Base-by-base conservation (phyloP, 2,113 vertebrate genomes). In the Mohoua ochrocephala region DNA sequence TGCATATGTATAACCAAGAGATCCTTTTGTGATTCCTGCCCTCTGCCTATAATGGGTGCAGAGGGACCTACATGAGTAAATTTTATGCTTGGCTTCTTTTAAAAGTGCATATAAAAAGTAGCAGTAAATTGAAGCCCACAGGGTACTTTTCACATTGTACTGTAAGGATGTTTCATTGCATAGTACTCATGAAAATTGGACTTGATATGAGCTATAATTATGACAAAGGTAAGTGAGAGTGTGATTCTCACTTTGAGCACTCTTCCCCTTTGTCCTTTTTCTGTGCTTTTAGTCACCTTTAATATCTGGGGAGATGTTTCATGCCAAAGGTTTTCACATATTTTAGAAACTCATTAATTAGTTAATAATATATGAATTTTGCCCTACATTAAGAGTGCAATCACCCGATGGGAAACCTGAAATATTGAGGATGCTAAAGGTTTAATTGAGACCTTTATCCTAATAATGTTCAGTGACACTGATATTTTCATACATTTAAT, bases 281-380 rank as follows among this genome's bases (percentile, higher is more conserved):
- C 95, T 96, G 91, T 93, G 94, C 79, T 93, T 97, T 97, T 91
- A 94, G 93, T 96, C 91, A 81, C 97, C 91, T 98, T 97, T 95
- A 96, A 95, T 86, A 96, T 54, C 87, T 91, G 93, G 82, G 60
- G 86, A 83, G 59, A 89, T 78, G 79, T 96, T 98, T 97, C 53
- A 69, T 97, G 97, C 88, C 88, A 96, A 97, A 98, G 96, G 84
- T 97, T 96, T 97, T 95, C 87, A 97, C 86, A 92, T 87, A 84
- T 56, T 59, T 54, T 94, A 89, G 85, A 94, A 97, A 95, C 67
- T 97, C 97, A 97, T 98, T 98, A 98, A 98, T 98, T 97, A 97
- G 88, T 98, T 98, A 97, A 97, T 98, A 97, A 98, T 97, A 97
- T 95, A 98, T 97, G 92, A 96, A 97, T 67, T 82, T 91, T 95